Base-by-base conservation (phyloP, 2,113 vertebrate species). In the Silurus glanis region DNA sequence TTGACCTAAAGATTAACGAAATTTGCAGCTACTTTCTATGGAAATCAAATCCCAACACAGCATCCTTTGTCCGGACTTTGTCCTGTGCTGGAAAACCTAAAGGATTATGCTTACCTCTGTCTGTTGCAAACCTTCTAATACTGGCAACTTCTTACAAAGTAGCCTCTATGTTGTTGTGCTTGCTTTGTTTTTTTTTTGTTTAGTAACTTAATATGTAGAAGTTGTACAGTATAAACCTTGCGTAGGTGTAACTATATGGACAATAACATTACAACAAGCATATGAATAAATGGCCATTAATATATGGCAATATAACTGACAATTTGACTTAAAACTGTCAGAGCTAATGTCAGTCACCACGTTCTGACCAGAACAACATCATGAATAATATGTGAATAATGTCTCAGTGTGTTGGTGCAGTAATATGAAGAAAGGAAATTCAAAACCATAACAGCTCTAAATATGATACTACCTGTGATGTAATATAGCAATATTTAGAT, bases 401-500 rank as follows among this genome's bases (percentile, higher is more conserved):
- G 37, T 45, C 14, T 71, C 37, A 2, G 17, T 55, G 10, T 23
- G 23, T 74, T 74, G 23, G 10, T 25, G 51, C 25, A 76, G 21
- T 53, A 12, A 8, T 56, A 10, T 53, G 49, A 1, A 53, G 6
- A 75, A 53, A 75, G 47, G n/a, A 16, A n/a, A 14, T 53, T 69
- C 25, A 16, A 25, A 62, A 49, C 14, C 9, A 9, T 72, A 45
- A 72, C 45, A 49, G 19, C 28, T 53, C 9, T 76, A 14, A n/a
- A n/a, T 76, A 9, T 49, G 47, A 64, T 51, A 14, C 49, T 53
- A 12, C 25, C 10, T 51, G 17, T 55, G 14, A 49, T 61, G 14
- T 9, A 25, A 58, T 80, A 58, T 80, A 61, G 55, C 37, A 61
- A 80, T 80, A 80, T 80, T 25, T 56, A 62, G 71, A 16, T 28